A percentile compares a stretch with the other conserved stretches of the same genome.
These are phyloP conservation scores for Camponotus vicinus DNA, from an alignment of 1,140 invertebrate species.

Conservation along the genomic window DNA sequence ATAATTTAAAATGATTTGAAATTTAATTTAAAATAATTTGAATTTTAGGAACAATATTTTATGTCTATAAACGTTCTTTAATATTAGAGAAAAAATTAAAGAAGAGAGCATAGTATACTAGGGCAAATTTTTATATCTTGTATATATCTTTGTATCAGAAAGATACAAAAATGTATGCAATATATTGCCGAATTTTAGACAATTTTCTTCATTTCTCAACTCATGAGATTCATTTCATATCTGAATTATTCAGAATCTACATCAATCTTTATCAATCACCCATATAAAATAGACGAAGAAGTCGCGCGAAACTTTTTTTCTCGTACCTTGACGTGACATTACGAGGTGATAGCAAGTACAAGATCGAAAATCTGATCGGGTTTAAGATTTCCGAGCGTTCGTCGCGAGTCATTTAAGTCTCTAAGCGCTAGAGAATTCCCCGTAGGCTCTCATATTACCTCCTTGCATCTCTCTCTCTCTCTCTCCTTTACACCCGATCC, in stretches of 20 bases:
- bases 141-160: neutral
- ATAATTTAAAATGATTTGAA: too few relatives aligned
- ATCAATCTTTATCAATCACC: neutral
- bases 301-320: neutral
- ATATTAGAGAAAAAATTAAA: neutral
- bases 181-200: too few relatives aligned
- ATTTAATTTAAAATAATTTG: too few relatives aligned
- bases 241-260: neutral
- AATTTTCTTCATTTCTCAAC: neutral
- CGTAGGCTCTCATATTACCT: constrained; percentile 69
- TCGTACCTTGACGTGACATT: constrained; percentile 12
- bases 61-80: neutral
- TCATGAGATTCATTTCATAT: neutral
- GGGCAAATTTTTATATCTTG: neutral
- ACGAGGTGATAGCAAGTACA: constrained; percentile 66
- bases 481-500: constrained; percentile 57
- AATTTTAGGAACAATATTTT: neutral
- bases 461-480: neutral
- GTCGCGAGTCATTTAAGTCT: constrained; percentile 42
- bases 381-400: constrained; percentile 70
- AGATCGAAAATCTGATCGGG: constrained; percentile 67
- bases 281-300: neutral
- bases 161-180: too few relatives aligned
- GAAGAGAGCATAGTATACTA: neutral
- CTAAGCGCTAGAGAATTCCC: constrained; percentile 61